Conservation (phyloP, 2,888 invertebrate species). For the Balanococcus diminutus region DNA sequence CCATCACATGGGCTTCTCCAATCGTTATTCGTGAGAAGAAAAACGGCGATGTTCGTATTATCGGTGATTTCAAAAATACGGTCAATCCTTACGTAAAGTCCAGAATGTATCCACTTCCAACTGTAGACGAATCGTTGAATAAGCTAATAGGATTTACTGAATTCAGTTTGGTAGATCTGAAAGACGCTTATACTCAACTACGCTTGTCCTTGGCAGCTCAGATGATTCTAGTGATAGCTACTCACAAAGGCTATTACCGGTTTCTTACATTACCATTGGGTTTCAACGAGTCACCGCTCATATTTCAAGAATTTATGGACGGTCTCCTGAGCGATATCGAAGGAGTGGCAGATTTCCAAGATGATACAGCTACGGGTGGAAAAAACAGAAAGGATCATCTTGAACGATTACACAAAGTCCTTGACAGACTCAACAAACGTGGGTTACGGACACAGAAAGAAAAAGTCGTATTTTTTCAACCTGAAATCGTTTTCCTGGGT, state of each 20-base stretch:
- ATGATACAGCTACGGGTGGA: constrained; percentile 58
- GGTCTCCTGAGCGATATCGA: constrained; percentile 58
- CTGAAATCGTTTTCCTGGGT: constrained; percentile 21
- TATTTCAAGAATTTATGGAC: constrained; percentile 60
- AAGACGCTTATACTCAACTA: background rate
- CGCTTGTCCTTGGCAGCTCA: background rate
- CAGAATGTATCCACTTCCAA: background rate
- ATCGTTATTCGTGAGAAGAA: constrained; percentile 57
- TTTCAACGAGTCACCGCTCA: constrained; percentile 57
- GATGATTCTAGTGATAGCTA: background rate
- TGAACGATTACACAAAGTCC: background rate
- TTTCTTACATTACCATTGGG: background rate
- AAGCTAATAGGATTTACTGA: background rate
- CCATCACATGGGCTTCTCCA: constrained; percentile 58
- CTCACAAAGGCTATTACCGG: background rate
- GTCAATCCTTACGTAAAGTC: background rate
- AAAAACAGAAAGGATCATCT: background rate
- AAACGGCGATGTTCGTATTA: constrained; percentile 58
- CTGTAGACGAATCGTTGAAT: background rate
- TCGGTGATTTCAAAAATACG: constrained; percentile 54
- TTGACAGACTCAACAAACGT: background rate
- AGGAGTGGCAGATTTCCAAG: constrained; percentile 59
- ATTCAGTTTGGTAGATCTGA: constrained; percentile 2
- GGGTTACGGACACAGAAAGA: background rate
- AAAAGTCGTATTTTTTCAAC: background rate